Evolutionary conservation across 2,797 vertebrate species (phyloP), one percentile per base, ranked within the genome.

Genomic region (Thaleichthys pacificus): DNA sequence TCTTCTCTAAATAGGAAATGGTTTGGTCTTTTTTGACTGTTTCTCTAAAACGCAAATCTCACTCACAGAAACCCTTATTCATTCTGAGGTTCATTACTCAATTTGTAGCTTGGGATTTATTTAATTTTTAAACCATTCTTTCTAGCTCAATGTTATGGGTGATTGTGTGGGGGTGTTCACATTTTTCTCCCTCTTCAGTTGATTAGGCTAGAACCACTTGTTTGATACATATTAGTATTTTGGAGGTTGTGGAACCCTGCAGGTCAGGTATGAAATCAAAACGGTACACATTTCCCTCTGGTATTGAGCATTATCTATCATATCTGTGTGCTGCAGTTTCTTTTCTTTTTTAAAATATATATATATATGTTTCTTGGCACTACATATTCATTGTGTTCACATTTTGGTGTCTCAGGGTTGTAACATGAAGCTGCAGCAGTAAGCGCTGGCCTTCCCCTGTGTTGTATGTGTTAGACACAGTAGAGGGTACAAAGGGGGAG

Each of bases 321-420:
- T 19, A 30, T 72, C 69, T 71, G 65, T 61, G 30, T 42, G 73
- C 74, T 71, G 62, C 3, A 35, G 5, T 26, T 21, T 57, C 9
- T 47, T 47, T 47, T 47, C 0, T 47, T 47, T 14, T 47, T 0
- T 47, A 14, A 32, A 0, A 32, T 38, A 1, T 38, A 1, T 38
- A 38, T 54, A 8, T 51, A 32, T 28, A 21, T 72, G 21, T 57
- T 21, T 70, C 5, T 74, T 71, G 70, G 64, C 83, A 74, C 79
- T 77, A 74, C 66, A 60, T 65, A 73, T 62, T 63, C 54, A 56
- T 69, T 69, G 69, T 84, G 68, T 80, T 75, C 17, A 69, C 68
- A 62, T 66, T 73, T 82, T 68, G 61, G 70, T 66, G 82, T 87
- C 89, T 91, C 89, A 89, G 89, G 88, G 88, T 69, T 69, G 72